Evolutionary conservation across 2,888 invertebrate genomes (phyloP).

Genomic region (Drosophila anomalata): DNA sequence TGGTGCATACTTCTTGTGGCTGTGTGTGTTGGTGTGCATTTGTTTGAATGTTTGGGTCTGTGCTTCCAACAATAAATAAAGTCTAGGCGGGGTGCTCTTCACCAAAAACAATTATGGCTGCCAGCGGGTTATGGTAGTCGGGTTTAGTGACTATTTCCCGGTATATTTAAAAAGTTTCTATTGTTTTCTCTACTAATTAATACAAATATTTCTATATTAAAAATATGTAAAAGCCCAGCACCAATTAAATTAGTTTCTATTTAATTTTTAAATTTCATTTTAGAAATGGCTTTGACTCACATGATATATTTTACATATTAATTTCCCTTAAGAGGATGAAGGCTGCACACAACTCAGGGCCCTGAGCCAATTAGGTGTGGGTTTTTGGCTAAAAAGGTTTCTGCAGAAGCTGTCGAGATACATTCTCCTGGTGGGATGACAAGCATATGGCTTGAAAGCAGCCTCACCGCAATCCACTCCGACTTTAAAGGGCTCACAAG

Average conservation of each 20-base stretch:
- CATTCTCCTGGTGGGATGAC: slow-evolving; percentile 28
- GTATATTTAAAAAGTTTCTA: slow-evolving; percentile 27
- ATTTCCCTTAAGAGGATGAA: slow-evolving; percentile 3
- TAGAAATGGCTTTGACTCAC: background rate
- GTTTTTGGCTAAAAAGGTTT: slow-evolving; percentile 61
- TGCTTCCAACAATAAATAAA: slow-evolving; percentile 68
- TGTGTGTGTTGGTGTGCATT: slow-evolving; percentile 10
- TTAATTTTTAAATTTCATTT: background rate
- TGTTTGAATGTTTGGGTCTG: background rate
- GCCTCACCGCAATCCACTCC: slow-evolving; percentile 6
- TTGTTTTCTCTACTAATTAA: slow-evolving; percentile 14
- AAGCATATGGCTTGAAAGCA: slow-evolving; percentile 31
- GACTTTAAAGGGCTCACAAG: slow-evolving; percentile 11
- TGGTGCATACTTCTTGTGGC: slow-evolving; percentile 16
- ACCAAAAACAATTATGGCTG: slow-evolving; percentile 69
- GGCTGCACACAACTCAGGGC: slow-evolving; percentile 44
- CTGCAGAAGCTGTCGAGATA: slow-evolving; percentile 38
- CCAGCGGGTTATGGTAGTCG: slow-evolving; percentile 43
- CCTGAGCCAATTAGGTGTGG: slow-evolving; percentile 68
- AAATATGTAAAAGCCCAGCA: background rate
- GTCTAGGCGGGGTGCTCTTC: slow-evolving; percentile 70
- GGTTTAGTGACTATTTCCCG: background rate
- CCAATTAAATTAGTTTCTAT: background rate
- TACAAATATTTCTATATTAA: slow-evolving; percentile 21
- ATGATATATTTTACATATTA: slow-evolving; percentile 14